Conservation (phyloP, 2,113 vertebrate species). For the Pedetes capensis region DNA sequence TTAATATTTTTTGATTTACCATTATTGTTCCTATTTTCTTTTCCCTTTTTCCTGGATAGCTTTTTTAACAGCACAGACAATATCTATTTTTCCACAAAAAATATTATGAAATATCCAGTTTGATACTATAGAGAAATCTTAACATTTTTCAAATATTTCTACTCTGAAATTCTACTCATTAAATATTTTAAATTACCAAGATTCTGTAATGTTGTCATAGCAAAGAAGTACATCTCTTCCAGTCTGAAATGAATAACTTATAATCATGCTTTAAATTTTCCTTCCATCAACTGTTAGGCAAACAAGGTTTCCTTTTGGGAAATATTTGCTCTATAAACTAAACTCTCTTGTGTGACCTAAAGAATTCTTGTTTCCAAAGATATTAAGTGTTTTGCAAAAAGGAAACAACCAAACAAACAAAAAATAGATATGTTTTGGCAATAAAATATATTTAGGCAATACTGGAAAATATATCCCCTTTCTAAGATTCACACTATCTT, state of each 20-base stretch:
- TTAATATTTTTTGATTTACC: background rate
- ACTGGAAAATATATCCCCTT: background rate
- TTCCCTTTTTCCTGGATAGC: background rate
- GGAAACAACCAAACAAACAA: background rate
- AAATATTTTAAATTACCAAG: background rate
- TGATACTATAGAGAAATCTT: background rate
- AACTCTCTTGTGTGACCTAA: background rate
- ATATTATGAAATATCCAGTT: background rate
- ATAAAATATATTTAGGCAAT: background rate
- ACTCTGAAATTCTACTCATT: background rate
- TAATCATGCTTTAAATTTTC: background rate
- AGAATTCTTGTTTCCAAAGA: background rate
- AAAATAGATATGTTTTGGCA: background rate
- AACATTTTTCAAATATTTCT: background rate
- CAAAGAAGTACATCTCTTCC: background rate
- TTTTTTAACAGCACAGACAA: background rate
- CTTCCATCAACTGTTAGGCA: background rate
- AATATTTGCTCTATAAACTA: background rate
- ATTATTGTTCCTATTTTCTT: background rate
- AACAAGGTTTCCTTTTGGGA: background rate
- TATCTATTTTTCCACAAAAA: background rate
- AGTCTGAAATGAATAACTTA: background rate
- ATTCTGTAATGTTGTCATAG: background rate
- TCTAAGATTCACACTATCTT: background rate
- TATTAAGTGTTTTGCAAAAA: background rate